Conservation (phyloP, 2,888 invertebrate genomes). For the Carpatolechia fugitivella region DNA sequence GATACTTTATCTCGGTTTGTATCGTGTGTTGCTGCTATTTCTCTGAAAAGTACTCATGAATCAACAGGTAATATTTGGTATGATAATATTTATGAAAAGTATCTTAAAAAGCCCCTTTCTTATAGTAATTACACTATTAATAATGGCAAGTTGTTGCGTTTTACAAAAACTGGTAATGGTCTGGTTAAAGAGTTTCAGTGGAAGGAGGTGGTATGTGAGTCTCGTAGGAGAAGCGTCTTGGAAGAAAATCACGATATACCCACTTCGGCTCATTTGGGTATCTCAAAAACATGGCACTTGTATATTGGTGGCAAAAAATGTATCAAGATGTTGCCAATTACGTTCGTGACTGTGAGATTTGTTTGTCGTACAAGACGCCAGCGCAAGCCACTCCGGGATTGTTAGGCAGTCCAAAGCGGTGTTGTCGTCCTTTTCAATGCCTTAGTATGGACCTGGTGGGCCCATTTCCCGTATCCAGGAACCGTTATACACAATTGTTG, state of each 20-base stretch:
- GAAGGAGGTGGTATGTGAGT: neutral
- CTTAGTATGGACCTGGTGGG: slow-evolving; percentile 21
- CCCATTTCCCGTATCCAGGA: slow-evolving; percentile 19
- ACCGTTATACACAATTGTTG: slow-evolving; percentile 16
- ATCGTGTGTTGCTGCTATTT: no score
- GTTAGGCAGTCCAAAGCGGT: slow-evolving; percentile 28
- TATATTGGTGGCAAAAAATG: slow-evolving; percentile 13
- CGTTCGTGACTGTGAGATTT: slow-evolving; percentile 19
- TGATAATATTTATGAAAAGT: neutral
- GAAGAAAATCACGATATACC: slow-evolving; percentile 1
- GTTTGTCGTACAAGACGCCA: slow-evolving; percentile 19
- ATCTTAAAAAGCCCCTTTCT: neutral
- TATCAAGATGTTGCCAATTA: slow-evolving; percentile 19
- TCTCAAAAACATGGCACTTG: slow-evolving; percentile 12
- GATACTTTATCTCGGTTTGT: no score
- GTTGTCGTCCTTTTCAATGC: slow-evolving; percentile 22
- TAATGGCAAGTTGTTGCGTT: neutral
- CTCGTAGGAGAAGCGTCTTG: neutral
- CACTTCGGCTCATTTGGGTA: slow-evolving; percentile 6
- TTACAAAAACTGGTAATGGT: no score
- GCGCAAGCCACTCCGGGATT: slow-evolving; percentile 21
- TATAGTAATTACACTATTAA: no score
- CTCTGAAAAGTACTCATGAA: no score
- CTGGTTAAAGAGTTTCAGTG: no score
- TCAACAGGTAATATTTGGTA: neutral